Conservation (phyloP, 2,797 vertebrate species). For the Phrynocephalus forsythii region DNA sequence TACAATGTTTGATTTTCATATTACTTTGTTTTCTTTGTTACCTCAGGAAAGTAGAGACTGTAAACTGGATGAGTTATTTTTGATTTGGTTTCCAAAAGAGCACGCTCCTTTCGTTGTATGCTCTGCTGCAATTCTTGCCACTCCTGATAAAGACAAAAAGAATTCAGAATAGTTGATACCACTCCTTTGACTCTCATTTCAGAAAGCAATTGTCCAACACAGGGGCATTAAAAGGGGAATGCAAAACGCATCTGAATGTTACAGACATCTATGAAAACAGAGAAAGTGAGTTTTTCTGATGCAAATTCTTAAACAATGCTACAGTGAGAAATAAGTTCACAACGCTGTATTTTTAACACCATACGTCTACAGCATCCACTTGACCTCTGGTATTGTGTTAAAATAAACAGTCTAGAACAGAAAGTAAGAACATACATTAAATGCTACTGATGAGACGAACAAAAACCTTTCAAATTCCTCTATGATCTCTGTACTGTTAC, state of each 20-base stretch:
- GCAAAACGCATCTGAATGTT: not conserved
- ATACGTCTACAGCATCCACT: not conserved
- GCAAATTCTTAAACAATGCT: not conserved
- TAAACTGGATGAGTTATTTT: slow-evolving; percentile 97
- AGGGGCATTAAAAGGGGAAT: slow-evolving; percentile 5
- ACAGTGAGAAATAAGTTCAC: not conserved
- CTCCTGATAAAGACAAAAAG: slow-evolving; percentile 81
- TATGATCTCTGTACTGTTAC: not conserved
- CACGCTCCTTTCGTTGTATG: slow-evolving; percentile 95
- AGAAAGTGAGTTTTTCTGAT: not conserved
- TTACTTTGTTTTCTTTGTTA: slow-evolving; percentile 60
- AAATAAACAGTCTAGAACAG: not conserved
- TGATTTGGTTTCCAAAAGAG: slow-evolving; percentile 98
- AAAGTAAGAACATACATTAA: not conserved
- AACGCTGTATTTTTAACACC: not conserved
- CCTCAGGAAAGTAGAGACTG: slow-evolving; percentile 95
- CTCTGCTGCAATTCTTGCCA: slow-evolving; percentile 98
- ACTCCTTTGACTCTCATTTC: not conserved
- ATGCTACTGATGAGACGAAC: not conserved
- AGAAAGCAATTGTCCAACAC: not conserved
- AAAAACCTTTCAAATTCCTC: slow-evolving; percentile 16
- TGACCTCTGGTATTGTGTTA: not conserved
- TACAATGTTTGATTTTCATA: not conserved
- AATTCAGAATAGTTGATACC: slow-evolving; percentile 32
- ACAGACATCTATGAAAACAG: not conserved